phyloP scores from a whole-genome alignment of 2,888 invertebrate genomes.

The Quadriops clusia region DNA sequence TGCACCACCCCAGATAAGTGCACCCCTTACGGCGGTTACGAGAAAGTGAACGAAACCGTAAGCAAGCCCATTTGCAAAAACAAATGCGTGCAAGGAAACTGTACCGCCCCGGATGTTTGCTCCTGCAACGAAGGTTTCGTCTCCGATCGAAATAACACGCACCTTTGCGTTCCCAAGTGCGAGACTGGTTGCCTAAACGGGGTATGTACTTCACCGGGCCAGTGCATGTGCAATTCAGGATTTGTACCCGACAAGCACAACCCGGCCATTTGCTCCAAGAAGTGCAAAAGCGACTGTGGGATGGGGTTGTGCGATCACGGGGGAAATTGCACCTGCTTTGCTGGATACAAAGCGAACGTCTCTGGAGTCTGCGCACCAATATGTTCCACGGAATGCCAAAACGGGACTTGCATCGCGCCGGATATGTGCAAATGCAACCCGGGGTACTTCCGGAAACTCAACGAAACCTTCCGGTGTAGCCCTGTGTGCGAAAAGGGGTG shows the following conservation, averaged over 20 bases:
- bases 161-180: slow-evolving; percentile 25
- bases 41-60: slow-evolving; percentile 8
- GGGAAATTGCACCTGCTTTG: slow-evolving; percentile 14
- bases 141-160: slow-evolving; percentile 10
- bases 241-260: slow-evolving; percentile 7
- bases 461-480: slow-evolving; percentile 11
- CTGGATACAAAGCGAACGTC: slow-evolving; percentile 14
- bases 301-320: slow-evolving; percentile 11
- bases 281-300: slow-evolving; percentile 16
- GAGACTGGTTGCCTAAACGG: slow-evolving; percentile 19
- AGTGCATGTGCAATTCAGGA: slow-evolving; percentile 21
- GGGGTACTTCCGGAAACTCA: slow-evolving; percentile 1
- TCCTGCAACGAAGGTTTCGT: slow-evolving; percentile 14
- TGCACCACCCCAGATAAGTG: slow-evolving; percentile 12
- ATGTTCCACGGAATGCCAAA: slow-evolving; percentile 12
- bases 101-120: slow-evolving; percentile 40
- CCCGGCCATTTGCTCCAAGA: slow-evolving; percentile 1
- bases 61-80: slow-evolving; percentile 37
- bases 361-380: slow-evolving; percentile 19
- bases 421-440: slow-evolving; percentile 17
- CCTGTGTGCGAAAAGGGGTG: slow-evolving; percentile 27
- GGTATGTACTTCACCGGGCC: slow-evolving; percentile 26
- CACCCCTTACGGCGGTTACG: slow-evolving; percentile 10
- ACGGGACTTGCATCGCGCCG: slow-evolving; percentile 13
- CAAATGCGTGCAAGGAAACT: slow-evolving; percentile 37